Percentiles rank a stretch among this genome's conserved stretches.
phyloP scores from a whole-genome alignment of 2,113 vertebrate species.

The Bostrychus sinensis region DNA sequence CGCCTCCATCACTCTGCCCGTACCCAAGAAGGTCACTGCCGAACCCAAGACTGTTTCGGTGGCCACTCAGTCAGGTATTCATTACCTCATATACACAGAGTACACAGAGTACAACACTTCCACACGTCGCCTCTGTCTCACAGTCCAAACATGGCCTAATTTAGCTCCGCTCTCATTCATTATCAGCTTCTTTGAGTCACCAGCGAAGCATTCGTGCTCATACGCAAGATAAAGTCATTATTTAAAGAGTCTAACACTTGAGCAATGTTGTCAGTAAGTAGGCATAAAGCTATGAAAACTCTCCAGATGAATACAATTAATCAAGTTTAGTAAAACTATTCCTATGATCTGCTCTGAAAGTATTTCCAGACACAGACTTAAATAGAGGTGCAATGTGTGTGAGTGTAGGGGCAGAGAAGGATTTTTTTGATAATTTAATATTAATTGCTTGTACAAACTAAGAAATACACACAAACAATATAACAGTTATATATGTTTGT shows the following conservation, averaged over 20 bases:
- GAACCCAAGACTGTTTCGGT: constrained; percentile 65
- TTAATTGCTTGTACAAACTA: too few relatives aligned
- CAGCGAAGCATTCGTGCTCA: constrained; percentile 6
- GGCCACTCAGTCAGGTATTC: constrained; percentile 68
- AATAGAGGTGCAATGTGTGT: not conserved
- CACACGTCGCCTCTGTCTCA: constrained; percentile 12
- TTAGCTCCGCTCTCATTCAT: not conserved
- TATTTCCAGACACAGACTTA: not conserved
- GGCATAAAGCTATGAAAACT: not conserved
- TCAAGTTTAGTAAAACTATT: not conserved
- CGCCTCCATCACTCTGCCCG: constrained; percentile 59
- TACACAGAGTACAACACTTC: constrained; percentile 34
- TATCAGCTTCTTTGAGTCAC: not conserved
- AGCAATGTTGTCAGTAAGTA: not conserved
- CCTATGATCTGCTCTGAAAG: not conserved
- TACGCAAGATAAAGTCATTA: not conserved
- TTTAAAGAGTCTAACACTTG: not conserved
- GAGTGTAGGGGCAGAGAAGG: too few relatives aligned
- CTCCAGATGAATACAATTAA: not conserved
- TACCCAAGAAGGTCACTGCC: constrained; percentile 60
- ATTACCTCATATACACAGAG: not conserved
- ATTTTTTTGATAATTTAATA: too few relatives aligned
- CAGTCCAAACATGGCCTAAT: constrained; percentile 7
- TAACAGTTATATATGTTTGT: too few relatives aligned
- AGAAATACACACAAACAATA: too few relatives aligned